Conservation (phyloP, 2,888 invertebrate genomes). For the Nectonema munidae region DNA sequence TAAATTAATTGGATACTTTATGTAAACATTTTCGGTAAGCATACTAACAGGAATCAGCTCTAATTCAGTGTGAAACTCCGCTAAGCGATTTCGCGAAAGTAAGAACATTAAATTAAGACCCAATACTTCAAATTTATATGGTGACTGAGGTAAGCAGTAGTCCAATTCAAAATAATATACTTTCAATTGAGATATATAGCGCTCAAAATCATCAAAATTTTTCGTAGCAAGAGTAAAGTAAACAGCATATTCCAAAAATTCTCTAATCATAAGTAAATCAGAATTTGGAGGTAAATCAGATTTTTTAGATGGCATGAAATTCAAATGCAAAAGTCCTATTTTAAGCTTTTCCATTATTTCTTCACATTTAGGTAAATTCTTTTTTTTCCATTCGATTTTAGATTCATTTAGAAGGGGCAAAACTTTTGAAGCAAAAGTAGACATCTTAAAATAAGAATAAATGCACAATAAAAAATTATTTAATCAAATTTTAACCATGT, state of each 20-base stretch:
- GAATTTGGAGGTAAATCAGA: no score
- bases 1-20: slow-evolving; percentile 61
- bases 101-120: slow-evolving; percentile 71
- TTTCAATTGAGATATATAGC: slow-evolving; percentile 83
- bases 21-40: slow-evolving; percentile 63
- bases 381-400: no score
- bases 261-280: slow-evolving; percentile 29
- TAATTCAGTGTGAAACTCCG: slow-evolving; percentile 87
- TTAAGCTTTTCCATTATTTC: no score
- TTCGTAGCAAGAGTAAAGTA: slow-evolving; percentile 67
- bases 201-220: slow-evolving; percentile 73
- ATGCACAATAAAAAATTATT: no score
- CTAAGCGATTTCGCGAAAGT: slow-evolving; percentile 69
- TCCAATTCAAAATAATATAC: slow-evolving; percentile 80
- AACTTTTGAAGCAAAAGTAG: no score
- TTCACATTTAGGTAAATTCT: no score
- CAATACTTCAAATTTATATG: slow-evolving; percentile 64
- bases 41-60: slow-evolving; percentile 63
- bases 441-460: no score
- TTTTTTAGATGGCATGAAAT: no score
- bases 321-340: no score
- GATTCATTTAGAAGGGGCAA: no score
- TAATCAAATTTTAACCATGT: no score
- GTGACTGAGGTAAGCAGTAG: slow-evolving; percentile 35
- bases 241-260: slow-evolving; percentile 71